A percentile compares a stretch with the other conserved stretches of the same genome.
These are phyloP conservation scores for Hoplostethus mediterraneus DNA, from an alignment of 2,797 vertebrate species.

Conservation along the genomic window DNA sequence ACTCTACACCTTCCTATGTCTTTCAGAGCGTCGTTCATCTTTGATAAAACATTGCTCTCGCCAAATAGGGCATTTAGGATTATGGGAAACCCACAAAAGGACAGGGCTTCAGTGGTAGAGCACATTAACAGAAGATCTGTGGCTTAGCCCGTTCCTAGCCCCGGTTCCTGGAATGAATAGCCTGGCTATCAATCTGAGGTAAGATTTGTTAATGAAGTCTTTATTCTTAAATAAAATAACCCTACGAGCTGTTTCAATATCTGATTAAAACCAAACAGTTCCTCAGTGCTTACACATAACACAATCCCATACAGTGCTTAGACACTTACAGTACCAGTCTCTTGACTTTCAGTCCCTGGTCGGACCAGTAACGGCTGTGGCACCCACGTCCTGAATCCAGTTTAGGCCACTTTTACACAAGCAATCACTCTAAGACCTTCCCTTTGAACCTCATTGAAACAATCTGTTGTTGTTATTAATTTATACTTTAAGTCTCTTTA, in stretches of 20 bases:
- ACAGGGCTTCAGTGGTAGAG: constrained; percentile 27
- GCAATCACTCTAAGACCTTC: constrained; percentile 25
- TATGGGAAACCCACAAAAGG: constrained; percentile 8
- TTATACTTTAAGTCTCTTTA: constrained; percentile 11
- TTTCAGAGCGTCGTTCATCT: no score
- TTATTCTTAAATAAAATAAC: constrained; percentile 33
- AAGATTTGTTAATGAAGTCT: constrained; percentile 39
- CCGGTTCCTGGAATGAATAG: constrained; percentile 37
- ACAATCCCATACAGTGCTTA: constrained; percentile 45
- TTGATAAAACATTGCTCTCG: background rate
- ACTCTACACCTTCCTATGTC: constrained; percentile 6
- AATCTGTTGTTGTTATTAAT: constrained; percentile 23
- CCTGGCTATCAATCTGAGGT: constrained; percentile 50
- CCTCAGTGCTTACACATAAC: constrained; percentile 53
- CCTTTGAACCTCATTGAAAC: constrained; percentile 20
- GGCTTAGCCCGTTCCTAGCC: constrained; percentile 17
- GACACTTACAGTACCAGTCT: constrained; percentile 48
- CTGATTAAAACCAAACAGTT: constrained; percentile 16
- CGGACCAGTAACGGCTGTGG: constrained; percentile 1
- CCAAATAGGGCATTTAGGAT: background rate
- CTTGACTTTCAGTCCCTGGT: background rate
- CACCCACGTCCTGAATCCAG: constrained; percentile 5
- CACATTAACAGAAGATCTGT: constrained; percentile 43
- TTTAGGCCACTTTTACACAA: constrained; percentile 26
- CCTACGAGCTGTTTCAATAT: constrained; percentile 15